Conservation (phyloP, 2,113 vertebrate species). For the Salvelinus namaycush region DNA sequence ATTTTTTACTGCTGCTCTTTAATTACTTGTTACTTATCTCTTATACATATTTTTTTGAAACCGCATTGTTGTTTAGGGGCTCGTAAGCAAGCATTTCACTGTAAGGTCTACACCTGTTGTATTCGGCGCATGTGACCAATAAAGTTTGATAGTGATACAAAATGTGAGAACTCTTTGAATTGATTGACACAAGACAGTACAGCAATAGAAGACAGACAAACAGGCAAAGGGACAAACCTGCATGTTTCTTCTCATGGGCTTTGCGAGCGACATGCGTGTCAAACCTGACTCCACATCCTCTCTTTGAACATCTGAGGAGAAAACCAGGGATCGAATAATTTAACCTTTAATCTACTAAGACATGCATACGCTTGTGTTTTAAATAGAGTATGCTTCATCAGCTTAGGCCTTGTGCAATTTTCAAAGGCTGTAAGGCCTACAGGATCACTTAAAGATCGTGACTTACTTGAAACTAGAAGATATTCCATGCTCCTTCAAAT, state of each 20-base stretch:
- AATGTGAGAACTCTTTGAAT: too few species aligned
- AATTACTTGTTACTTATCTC: too few species aligned
- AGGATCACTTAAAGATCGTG: neutral
- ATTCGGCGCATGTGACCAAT: too few species aligned
- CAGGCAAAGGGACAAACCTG: slow-evolving; percentile 56
- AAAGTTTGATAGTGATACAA: too few species aligned
- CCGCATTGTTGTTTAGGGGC: too few species aligned
- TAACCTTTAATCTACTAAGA: neutral
- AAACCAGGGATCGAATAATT: neutral
- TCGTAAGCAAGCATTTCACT: too few species aligned
- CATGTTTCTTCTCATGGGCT: slow-evolving; percentile 76
- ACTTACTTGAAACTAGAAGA: slow-evolving; percentile 63
- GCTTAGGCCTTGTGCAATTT: neutral
- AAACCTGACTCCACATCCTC: slow-evolving; percentile 63
- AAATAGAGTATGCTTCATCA: too few species aligned
- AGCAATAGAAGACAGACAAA: neutral
- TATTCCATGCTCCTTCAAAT: slow-evolving; percentile 56
- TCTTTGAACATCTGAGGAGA: slow-evolving; percentile 65
- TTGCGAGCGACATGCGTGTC: slow-evolving; percentile 57
- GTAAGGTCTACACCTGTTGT: too few species aligned
- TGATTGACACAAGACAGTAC: neutral
- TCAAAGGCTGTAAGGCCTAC: neutral
- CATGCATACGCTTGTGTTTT: neutral
- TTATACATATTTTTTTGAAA: too few species aligned
- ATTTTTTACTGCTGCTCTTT: too few species aligned